phyloP scores from a whole-genome alignment of 64 coral and sea anemone genomes.

The Astreopora myriophthalma region DNA sequence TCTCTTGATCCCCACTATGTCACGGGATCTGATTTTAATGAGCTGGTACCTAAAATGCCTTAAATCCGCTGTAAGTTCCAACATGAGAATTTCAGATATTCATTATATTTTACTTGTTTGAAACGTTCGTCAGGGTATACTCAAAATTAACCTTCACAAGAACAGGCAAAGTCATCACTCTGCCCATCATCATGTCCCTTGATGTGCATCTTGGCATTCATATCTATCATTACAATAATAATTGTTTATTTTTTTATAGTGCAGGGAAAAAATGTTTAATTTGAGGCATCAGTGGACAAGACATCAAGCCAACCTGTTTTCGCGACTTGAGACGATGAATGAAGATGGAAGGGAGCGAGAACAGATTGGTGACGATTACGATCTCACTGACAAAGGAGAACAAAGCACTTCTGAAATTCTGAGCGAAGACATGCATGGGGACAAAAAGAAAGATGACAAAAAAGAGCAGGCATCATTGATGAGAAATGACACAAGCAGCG shows the following conservation, averaged over 20 bases:
- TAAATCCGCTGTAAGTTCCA: too few relatives aligned
- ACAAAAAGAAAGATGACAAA: neutral
- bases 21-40: too few relatives aligned
- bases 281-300: neutral
- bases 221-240: neutral
- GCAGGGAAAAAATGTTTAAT: neutral
- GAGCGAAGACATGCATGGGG: neutral
- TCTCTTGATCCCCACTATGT: too few relatives aligned
- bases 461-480: neutral
- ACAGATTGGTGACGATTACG: neutral
- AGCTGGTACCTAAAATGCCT: too few relatives aligned
- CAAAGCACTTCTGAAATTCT: neutral
- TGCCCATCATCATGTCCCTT: neutral
- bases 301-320: neutral
- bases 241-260: neutral
- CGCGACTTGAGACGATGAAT: neutral
- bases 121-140: too few relatives aligned
- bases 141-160: neutral
- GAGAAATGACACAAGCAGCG: too few relatives aligned
- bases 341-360: neutral
- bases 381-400: neutral
- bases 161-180: neutral
- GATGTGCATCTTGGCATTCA: too few relatives aligned
- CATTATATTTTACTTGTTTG: too few relatives aligned
- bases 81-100: too few relatives aligned